Base-by-base conservation (phyloP, 2,113 vertebrate species). In the Salminus brasiliensis region DNA sequence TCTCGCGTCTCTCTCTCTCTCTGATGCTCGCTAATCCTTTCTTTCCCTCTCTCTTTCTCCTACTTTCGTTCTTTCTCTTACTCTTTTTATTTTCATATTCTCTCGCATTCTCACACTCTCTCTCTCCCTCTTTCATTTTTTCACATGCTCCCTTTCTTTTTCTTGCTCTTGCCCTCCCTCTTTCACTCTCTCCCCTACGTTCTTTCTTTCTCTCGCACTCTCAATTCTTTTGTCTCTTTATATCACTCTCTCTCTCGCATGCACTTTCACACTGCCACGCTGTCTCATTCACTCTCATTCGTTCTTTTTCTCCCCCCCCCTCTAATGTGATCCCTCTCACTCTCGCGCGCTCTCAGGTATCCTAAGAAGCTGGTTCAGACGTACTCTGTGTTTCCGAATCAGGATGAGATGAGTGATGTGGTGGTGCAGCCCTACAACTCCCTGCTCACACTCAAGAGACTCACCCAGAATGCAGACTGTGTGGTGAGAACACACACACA, bases 291-390 rank as follows among this genome's bases (percentile, higher is more conserved):
- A 3, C 43, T 15, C 13, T 15, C 12, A 2, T 4, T 1, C 11
- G 1, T 15, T 15, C 1, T 45, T 27, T 39, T 57, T 62, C 32
- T 69, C 52, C 6, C 21, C 3, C 6, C 6, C 47, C 6, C 13
- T 52, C 13, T 13, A 11, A 62, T 25, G 4, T 23, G 0, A 25
- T 43, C 29, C 6, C 27, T 59, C 27, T 18, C 23, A 74, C 55
- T 53, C 62, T 76, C 23, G 78, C 59, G 36, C 23, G 72, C 71
- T 60, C 78, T 30, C 78, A 98, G 97, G 89, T 99, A 98, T 87
- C 97, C 97, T 39, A 99, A 99, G 93, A 99, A 99, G 88, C 88
- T 99, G 90, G 96, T 99, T 75, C 96, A 99, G 94, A 99, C 97
- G 0, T 99, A 99, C 85, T 99, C 97, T 0, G 98, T 99, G 70